Base-by-base conservation (phyloP, 2,113 vertebrate species). In the Misgurnus mizolepis region DNA sequence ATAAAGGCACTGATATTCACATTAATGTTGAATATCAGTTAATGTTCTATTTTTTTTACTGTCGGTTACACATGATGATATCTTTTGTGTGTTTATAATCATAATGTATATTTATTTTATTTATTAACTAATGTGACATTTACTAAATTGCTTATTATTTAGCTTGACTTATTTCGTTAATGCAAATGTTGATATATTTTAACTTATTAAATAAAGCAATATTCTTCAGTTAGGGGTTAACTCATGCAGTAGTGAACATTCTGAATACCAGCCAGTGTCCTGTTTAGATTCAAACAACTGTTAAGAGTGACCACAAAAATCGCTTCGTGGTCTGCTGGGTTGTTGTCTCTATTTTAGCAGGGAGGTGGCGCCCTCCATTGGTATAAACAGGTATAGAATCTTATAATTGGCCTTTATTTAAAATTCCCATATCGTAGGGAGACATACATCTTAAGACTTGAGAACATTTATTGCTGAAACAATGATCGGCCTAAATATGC, bases 301-400 rank as follows among this genome's bases (percentile, higher is more conserved):
- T 7, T 12, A 15, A 53, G 7, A 14, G 10, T 9, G 60, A 61
- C 60, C 60, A 8, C 41, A n/a, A 64, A 34, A 22, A 64, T 6
- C 27, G 50, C 47, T 11, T 9, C 10, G 18, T 43, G 17, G 6
- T 58, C 4, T 75, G 18, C 6, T 27, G 7, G 47, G 34, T 5
- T 41, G 2, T 18, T 14, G 17, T 22, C 34, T 64, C 53, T 60
- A 6, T 9, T 55, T 66, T 15, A 62, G 14, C 40, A 53, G 41
- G 43, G 1, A 58, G 6, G 17, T 17, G n/a, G 40, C 76, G 40
- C 39, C 80, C 76, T 84, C 83, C 79, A 3, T 64, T 18, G 79
- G 64, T 43, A 5, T 2, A 39, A 34, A 39, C 0, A 3, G 1
- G 39, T 4, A 56, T 11, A 12, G 11, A 61, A 53, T 11, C 12